Conservation (phyloP, 2,113 vertebrate genomes). For the Gymnarchus niloticus region DNA sequence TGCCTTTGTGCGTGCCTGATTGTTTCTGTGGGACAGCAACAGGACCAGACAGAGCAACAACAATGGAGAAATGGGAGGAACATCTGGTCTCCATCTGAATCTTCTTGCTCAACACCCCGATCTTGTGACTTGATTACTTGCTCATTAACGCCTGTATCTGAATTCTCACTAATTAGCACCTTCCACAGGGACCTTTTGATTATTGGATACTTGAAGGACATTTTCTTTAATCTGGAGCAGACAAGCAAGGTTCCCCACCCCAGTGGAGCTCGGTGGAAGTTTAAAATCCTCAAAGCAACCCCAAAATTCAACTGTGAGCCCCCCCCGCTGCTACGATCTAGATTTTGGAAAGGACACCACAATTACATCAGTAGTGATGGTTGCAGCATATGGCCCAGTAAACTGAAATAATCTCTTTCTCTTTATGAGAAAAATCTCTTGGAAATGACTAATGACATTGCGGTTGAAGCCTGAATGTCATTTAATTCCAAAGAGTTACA, state of each 20-base stretch:
- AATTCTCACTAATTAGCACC: slow-evolving; percentile 15
- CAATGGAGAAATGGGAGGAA: background rate
- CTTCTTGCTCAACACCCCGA: background rate
- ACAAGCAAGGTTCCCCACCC: background rate
- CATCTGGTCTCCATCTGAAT: slow-evolving; percentile 5
- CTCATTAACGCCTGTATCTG: background rate
- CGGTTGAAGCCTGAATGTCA: slow-evolving; percentile 9
- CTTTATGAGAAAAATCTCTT: slow-evolving; percentile 10
- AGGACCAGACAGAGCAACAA: background rate
- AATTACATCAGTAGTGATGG: background rate
- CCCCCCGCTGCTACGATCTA: background rate
- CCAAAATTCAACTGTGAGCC: background rate
- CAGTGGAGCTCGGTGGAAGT: background rate
- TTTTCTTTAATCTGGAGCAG: background rate
- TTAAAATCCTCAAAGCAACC: background rate
- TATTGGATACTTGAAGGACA: background rate
- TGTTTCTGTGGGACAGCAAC: background rate
- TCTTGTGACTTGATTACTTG: background rate
- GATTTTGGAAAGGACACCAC: background rate
- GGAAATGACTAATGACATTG: slow-evolving; percentile 9
- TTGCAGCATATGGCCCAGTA: background rate
- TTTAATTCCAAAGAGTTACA: background rate
- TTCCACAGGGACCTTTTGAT: background rate
- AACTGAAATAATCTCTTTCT: background rate
- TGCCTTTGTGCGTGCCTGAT: background rate